A percentile compares a stretch with the other conserved stretches of the same genome.
phyloP scores from a whole-genome alignment of 2,113 vertebrate genomes.

The Solea solea region DNA sequence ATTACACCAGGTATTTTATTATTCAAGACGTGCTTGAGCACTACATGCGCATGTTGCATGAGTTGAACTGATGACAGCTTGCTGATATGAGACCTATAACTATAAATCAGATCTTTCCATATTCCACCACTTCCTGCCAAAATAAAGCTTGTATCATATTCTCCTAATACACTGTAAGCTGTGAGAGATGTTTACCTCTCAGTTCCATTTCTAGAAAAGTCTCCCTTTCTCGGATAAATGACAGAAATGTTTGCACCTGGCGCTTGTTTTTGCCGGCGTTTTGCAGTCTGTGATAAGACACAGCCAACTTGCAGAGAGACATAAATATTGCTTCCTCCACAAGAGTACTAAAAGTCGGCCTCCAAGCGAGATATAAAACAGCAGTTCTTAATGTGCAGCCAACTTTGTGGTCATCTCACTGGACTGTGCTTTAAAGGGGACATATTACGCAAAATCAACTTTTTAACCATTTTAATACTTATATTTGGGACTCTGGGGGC shows the following conservation, averaged over 20 bases:
- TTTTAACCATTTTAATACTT: no score
- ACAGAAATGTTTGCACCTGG: background rate
- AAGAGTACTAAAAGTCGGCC: slow-evolving; percentile 2
- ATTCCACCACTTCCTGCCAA: slow-evolving; percentile 1
- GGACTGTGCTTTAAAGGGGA: background rate
- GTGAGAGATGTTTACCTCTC: background rate
- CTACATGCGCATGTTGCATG: no score
- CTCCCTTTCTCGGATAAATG: background rate
- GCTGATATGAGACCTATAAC: no score
- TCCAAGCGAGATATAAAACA: slow-evolving; percentile 12
- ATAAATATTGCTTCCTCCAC: slow-evolving; percentile 9
- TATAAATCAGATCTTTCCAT: background rate
- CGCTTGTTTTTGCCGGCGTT: slow-evolving; percentile 14
- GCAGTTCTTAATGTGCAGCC: slow-evolving; percentile 5
- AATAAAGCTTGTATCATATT: background rate
- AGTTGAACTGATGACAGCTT: no score
- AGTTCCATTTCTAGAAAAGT: background rate
- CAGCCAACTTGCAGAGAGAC: slow-evolving; percentile 9
- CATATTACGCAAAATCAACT: no score
- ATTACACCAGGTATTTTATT: no score
- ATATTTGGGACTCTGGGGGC: no score
- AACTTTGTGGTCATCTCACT: background rate
- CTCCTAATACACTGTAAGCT: background rate
- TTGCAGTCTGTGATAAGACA: slow-evolving; percentile 4
- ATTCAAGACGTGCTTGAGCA: no score